Evolutionary conservation across 1,140 invertebrate genomes (phyloP).

Genomic region (Popillia japonica): DNA sequence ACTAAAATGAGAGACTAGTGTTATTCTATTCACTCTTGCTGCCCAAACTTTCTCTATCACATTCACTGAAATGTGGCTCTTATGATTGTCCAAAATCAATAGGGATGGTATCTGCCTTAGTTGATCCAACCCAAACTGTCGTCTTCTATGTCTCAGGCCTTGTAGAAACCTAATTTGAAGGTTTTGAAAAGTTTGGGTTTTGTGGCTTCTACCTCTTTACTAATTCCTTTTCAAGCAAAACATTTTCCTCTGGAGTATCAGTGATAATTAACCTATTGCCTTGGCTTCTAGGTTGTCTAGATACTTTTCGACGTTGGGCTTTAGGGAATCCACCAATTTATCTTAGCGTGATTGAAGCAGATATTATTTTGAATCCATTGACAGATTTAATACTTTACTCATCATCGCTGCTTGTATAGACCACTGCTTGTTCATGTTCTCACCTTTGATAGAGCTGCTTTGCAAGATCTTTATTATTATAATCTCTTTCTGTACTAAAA

Average conservation of each 20-base stretch:
- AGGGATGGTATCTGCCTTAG: no score
- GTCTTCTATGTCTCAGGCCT: no score
- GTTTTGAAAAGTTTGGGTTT: background rate
- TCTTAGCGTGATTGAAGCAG: background rate
- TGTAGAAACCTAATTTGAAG: no score
- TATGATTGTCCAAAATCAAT: background rate
- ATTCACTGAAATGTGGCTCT: background rate
- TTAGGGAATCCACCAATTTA: background rate
- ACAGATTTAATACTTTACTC: background rate
- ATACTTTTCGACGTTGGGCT: background rate
- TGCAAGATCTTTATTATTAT: no score
- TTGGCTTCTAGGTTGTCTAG: background rate
- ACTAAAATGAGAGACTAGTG: background rate
- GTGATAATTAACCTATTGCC: background rate
- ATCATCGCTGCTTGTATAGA: background rate
- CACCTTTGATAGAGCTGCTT: background rate
- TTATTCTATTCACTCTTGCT: background rate
- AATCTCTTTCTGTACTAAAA: no score
- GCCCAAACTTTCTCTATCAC: background rate
- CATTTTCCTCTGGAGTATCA: background rate
- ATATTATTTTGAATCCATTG: background rate
- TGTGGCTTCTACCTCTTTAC: background rate
- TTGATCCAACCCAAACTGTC: no score
- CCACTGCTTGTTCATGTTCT: background rate
- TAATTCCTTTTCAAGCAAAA: background rate